These are phyloP conservation scores for Diabrotica undecimpunctata DNA, from an alignment of 1,140 invertebrate genomes.

Conservation along the genomic window DNA sequence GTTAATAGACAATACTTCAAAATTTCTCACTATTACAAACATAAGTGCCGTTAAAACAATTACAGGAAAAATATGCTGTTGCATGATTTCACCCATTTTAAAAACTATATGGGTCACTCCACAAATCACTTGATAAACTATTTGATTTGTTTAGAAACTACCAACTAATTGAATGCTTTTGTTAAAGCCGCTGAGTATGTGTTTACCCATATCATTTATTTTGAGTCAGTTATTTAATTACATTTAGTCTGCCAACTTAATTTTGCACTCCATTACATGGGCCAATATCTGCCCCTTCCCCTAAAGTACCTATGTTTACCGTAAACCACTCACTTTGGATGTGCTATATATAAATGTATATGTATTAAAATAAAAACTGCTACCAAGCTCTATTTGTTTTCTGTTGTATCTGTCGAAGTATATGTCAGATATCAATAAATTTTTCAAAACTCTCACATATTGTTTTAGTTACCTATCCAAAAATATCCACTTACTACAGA, in stretches of 20 bases:
- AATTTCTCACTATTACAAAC: too few species aligned
- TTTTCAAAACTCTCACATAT: slow-evolving; percentile 40
- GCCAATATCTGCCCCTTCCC: slow-evolving; percentile 30
- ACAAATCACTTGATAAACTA: too few species aligned
- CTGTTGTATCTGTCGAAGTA: slow-evolving; percentile 48
- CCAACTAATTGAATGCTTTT: too few species aligned
- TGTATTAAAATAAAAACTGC: slow-evolving; percentile 49
- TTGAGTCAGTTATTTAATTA: slow-evolving; percentile 21
- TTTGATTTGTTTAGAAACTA: too few species aligned
- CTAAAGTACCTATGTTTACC: slow-evolving; percentile 42
- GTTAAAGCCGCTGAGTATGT: too few species aligned
- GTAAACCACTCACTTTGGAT: slow-evolving; percentile 48
- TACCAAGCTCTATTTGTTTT: slow-evolving; percentile 50
- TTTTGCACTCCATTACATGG: slow-evolving; percentile 42
- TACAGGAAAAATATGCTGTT: too few species aligned
- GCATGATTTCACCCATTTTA: too few species aligned
- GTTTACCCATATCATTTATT: slow-evolving; percentile 11
- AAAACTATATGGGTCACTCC: too few species aligned
- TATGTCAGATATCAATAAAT: slow-evolving; percentile 48
- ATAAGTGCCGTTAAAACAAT: too few species aligned
- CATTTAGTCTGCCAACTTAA: slow-evolving; percentile 20
- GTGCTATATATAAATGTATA: slow-evolving; percentile 52
- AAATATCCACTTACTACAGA: too few species aligned
- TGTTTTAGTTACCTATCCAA: background rate
- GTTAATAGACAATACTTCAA: too few species aligned